phyloP scores from a whole-genome alignment of 2,888 invertebrate genomes.

The Sphinx pinastri region DNA sequence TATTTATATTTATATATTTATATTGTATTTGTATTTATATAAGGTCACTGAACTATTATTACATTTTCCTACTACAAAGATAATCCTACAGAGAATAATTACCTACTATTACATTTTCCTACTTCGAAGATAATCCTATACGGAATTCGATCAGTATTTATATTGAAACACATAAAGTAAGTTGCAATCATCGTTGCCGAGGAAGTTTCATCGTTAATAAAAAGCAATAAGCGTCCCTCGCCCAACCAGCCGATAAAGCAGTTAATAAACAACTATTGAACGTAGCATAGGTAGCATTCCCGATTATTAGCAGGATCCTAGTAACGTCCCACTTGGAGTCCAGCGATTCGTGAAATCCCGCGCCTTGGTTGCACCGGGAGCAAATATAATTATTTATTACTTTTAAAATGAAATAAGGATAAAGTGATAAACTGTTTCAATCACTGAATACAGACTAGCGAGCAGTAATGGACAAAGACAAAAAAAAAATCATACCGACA shows the following conservation, averaged over 20 bases:
- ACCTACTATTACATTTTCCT: too few species aligned
- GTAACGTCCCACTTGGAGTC: constrained; percentile 27
- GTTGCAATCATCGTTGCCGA: background rate
- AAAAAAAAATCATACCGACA: too few species aligned
- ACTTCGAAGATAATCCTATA: background rate
- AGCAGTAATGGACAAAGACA: too few species aligned
- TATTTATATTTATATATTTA: too few species aligned
- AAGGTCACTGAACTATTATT: too few species aligned
- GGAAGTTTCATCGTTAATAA: constrained; percentile 24
- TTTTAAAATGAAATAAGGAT: background rate
- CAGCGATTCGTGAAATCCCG: constrained; percentile 35
- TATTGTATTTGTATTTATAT: too few species aligned
- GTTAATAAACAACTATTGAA: constrained; percentile 16
- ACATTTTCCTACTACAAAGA: too few species aligned
- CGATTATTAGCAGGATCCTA: constrained; percentile 26
- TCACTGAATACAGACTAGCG: too few species aligned
- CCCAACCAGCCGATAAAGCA: constrained; percentile 13
- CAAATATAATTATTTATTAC: background rate
- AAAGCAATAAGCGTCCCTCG: constrained; percentile 21
- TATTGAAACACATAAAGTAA: background rate
- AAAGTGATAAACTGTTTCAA: too few species aligned
- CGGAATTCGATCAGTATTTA: background rate
- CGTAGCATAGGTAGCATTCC: constrained; percentile 12
- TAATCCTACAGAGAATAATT: too few species aligned
- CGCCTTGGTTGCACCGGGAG: constrained; percentile 32